A percentile compares a stretch with the other conserved stretches of the same genome.
Conservation (phyloP, 2,888 invertebrate species). For the Tipula lateralis region DNA sequence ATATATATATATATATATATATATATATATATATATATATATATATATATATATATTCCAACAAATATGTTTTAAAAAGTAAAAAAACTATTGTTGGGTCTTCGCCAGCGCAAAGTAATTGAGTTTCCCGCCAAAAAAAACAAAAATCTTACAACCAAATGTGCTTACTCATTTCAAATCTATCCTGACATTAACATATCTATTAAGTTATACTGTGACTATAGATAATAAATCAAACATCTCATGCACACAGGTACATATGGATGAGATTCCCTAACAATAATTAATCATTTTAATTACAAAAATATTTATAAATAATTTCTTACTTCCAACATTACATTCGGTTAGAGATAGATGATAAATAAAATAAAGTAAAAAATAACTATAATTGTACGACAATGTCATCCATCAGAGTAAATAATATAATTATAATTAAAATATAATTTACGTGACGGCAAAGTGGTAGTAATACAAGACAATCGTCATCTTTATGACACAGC, state of each 20-base stretch:
- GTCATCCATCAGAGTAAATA: conserved; percentile 24
- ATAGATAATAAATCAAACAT: conserved; percentile 7
- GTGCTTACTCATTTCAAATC: neutral
- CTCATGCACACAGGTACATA: neutral
- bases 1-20: neutral
- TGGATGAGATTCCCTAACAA: neutral
- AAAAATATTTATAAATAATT: neutral
- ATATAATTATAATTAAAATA: conserved; percentile 4
- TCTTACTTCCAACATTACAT: neutral
- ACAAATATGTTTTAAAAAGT: neutral
- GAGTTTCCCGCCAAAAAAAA: neutral
- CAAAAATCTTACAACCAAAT: neutral
- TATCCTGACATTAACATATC: conserved; percentile 19
- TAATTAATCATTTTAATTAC: conserved; percentile 24
- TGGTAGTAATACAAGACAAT: conserved; percentile 11
- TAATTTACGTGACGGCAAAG: conserved; percentile 11
- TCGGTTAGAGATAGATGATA: neutral
- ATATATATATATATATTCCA: neutral
- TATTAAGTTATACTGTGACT: neutral
- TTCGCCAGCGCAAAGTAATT: neutral
- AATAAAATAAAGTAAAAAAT: neutral
- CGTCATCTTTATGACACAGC: conserved; percentile 11
- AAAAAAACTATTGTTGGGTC: neutral
- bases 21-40: neutral
- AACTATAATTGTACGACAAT: conserved; percentile 24